Conservation (phyloP, 2,888 invertebrate genomes). For the Aphidius colemani region DNA sequence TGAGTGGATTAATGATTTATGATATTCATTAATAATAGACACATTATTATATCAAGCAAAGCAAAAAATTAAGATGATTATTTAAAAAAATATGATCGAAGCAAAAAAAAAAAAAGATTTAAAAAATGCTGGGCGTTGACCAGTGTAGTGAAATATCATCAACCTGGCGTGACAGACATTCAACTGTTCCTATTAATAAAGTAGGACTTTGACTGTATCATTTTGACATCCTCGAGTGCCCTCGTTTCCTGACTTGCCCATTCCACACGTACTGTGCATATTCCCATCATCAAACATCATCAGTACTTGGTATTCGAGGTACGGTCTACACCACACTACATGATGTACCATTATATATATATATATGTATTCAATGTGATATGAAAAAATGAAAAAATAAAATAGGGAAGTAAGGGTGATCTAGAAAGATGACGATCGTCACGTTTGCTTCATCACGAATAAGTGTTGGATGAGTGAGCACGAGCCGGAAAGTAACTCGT, state of each 20-base stretch:
- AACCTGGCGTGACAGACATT: slow-evolving; percentile 49
- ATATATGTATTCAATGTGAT: not conserved
- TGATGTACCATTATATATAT: slow-evolving; percentile 4
- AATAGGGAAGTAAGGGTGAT: not conserved
- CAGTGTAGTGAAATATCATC: slow-evolving; percentile 24
- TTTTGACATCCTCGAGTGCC: slow-evolving; percentile 51
- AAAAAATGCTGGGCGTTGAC: slow-evolving; percentile 43
- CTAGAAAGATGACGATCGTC: slow-evolving; percentile 16
- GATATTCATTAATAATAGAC: not conserved
- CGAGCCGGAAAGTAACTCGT: slow-evolving; percentile 26
- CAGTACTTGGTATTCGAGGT: slow-evolving; percentile 7
- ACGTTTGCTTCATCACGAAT: slow-evolving; percentile 14
- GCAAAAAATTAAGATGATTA: not conserved
- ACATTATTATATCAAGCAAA: not conserved
- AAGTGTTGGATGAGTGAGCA: slow-evolving; percentile 21
- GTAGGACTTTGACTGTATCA: slow-evolving; percentile 31
- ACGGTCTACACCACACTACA: not conserved
- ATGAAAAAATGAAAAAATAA: not conserved
- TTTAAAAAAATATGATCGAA: not conserved
- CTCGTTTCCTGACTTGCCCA: slow-evolving; percentile 58
- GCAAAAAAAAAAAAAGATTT: slow-evolving; percentile 3
- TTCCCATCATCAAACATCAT: slow-evolving; percentile 1
- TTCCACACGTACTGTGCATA: slow-evolving; percentile 7
- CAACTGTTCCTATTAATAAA: slow-evolving; percentile 40
- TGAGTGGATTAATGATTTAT: not conserved